Evolutionary conservation across 2,888 invertebrate species (phyloP), one percentile per base, ranked within the genome.

Genomic region (Spatulosminthurus flaviceps): DNA sequence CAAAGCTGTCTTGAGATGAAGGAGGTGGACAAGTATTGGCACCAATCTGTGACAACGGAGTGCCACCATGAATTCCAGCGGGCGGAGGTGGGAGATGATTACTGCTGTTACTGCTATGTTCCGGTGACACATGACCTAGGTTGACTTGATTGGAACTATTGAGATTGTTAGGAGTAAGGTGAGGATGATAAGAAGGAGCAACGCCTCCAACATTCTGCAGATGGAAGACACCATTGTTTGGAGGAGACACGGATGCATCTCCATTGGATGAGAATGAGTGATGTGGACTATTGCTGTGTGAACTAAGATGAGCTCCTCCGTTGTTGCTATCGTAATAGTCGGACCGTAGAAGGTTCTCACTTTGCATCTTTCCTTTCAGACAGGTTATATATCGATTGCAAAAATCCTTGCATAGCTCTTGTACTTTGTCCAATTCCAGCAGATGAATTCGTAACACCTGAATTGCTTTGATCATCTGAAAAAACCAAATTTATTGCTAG

Each of bases 341-440:
- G 78, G 93, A 93, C 86, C 94, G 89, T 71, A 95, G 89, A 75
- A 95, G 88, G 88, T 95, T 95, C 87, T 95, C 95, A 87, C 94
- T 94, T 88, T 95, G 94, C 94, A 95, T 95, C 88, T 95, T 93
- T 82, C 94, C 93, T 88, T 95, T 95, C 84, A 96, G 90, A 87
- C 95, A 95, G 70, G 94, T 93, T 85, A 94, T 96, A 89, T 97
- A 97, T 76, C 96, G 91, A 83, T 93, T 94, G 89, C 96, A 96
- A 89, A 97, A 97, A 89, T 97, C 96, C 86, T 95, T 94, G 89
- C 96, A 97, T 86, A 97, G 87, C 88, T 97, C 96, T 88, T 96
- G 95, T 21, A 97, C 96, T 88, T 97, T 97, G 88, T 96, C 95
- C 87, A 97, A 89, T 88, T 97, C 97, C 84, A 97, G 88, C 72